Percentiles rank a stretch among this genome's conserved stretches.
Evolutionary conservation across 2,888 invertebrate species (phyloP).

Genomic region (Xestia c-nigrum): DNA sequence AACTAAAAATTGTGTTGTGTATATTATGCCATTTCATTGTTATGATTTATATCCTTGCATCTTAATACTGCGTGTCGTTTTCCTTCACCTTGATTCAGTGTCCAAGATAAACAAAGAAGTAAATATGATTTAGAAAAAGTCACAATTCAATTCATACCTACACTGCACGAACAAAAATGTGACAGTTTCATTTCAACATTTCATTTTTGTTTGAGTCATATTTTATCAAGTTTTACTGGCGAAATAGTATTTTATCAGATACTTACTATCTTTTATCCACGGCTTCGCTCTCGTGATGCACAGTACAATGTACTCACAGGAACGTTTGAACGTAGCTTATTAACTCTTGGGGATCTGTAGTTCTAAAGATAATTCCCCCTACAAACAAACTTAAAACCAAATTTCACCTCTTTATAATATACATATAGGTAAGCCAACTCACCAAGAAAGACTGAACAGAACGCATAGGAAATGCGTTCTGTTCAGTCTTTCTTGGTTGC

Average conservation of each 20-base stretch:
- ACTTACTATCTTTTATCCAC: too few species aligned
- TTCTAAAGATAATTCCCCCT: too few species aligned
- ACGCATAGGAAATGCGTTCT: too few species aligned
- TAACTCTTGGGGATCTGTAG: too few species aligned
- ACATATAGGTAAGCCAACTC: not conserved
- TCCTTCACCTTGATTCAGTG: not conserved
- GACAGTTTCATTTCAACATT: constrained; percentile 9
- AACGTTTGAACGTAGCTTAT: too few species aligned
- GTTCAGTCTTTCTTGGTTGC: constrained; percentile 10
- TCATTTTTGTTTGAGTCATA: constrained; percentile 1
- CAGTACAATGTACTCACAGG: too few species aligned
- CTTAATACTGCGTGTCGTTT: too few species aligned
- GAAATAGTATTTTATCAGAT: not conserved
- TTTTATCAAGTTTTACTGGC: not conserved
- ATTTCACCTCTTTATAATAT: too few species aligned
- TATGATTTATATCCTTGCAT: not conserved
- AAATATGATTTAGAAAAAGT: not conserved
- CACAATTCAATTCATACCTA: not conserved
- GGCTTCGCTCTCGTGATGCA: too few species aligned
- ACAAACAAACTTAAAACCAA: too few species aligned
- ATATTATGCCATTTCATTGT: not conserved
- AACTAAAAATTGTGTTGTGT: not conserved
- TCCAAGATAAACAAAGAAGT: not conserved
- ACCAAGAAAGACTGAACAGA: too few species aligned
- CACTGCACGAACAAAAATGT: not conserved